Base-by-base conservation (phyloP, 2,888 invertebrate genomes). In the Drosophila mettleri region DNA sequence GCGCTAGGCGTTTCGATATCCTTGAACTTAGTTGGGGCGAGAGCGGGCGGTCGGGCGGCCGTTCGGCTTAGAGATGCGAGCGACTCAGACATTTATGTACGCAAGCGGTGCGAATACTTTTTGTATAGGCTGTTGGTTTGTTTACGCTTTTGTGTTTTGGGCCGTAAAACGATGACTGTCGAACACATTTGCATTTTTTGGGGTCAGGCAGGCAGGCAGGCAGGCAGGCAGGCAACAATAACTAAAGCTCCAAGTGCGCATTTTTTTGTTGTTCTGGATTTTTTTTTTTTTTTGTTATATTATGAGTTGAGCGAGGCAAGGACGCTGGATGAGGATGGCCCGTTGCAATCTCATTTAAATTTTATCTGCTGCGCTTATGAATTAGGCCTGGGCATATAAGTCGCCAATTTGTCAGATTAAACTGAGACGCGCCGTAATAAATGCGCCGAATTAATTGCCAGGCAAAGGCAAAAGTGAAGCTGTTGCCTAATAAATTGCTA, bases 331-430 rank as follows among this genome's bases (percentile, higher is more conserved):
- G 54, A 48, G 38, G 18, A 8, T 9, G 9, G 38, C 9, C 18
- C 16, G 27, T 43, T 68, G 76, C 78, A 73, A 67, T 78, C 65
- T 60, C 61, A 70, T 73, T 73, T 63, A 43, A 73, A 66, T 71
- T 69, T 63, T 60, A 74, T 61, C 68, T 68, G 54, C 55, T 34
- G 46, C 57, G 49, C 27, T 29, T 45, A 46, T 36, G 74, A 67
- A 74, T 70, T 74, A 63, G 49, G 18, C 2, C 24, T 22, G 36
- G 41, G 54, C 34, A 58, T 55, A 54, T 58, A 49, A 61, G 63
- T 68, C 71, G 27, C 63, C 71, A 78, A 84, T 83, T 84, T 78
- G 62, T 65, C 62, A 82, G 80, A 82, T 82, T 82, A 83, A 82
- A 83, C 84, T 68, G 53, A 46, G 55, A 66, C 48, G 65, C 74